Percentiles rank a stretch among this genome's conserved stretches.
phyloP scores from a whole-genome alignment of 1,140 invertebrate species.

The Notospermus geniculatus region DNA sequence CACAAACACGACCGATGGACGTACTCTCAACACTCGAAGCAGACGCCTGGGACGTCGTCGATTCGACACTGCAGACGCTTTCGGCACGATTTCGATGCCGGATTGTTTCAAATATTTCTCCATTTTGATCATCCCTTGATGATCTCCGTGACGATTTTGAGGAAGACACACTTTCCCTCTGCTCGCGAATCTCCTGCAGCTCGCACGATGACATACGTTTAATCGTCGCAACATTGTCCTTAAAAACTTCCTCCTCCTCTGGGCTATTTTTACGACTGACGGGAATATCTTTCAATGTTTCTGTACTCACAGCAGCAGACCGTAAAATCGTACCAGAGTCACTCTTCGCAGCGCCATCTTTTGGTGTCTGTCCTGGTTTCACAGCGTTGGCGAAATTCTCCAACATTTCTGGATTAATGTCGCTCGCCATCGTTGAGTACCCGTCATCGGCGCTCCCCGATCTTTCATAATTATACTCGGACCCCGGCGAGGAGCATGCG shows the following conservation, averaged over 20 bases:
- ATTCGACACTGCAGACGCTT: neutral
- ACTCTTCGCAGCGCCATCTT: too few species aligned
- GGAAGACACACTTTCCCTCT: neutral
- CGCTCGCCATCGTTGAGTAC: conserved; percentile 86
- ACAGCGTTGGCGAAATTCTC: neutral
- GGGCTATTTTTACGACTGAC: neutral
- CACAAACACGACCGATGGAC: conserved; percentile 6
- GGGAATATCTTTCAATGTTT: neutral
- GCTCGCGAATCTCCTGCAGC: neutral
- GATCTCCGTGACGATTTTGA: too few species aligned
- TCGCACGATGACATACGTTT: neutral
- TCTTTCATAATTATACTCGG: conserved; percentile 36
- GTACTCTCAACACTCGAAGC: conserved; percentile 5
- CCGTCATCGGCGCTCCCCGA: conserved; percentile 78
- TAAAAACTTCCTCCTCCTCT: neutral
- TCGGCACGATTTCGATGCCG: too few species aligned
- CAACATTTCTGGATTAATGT: conserved; percentile 63
- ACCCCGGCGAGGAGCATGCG: conserved; percentile 46
- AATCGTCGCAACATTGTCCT: neutral
- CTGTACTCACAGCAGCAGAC: neutral
- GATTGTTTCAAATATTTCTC: too few species aligned
- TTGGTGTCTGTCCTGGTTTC: neutral
- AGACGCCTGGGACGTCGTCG: neutral
- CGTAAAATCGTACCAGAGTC: too few species aligned
- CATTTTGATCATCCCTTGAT: too few species aligned